Evolutionary conservation across 2,113 vertebrate genomes (phyloP).

Genomic region (Oplegnathus fasciatus): DNA sequence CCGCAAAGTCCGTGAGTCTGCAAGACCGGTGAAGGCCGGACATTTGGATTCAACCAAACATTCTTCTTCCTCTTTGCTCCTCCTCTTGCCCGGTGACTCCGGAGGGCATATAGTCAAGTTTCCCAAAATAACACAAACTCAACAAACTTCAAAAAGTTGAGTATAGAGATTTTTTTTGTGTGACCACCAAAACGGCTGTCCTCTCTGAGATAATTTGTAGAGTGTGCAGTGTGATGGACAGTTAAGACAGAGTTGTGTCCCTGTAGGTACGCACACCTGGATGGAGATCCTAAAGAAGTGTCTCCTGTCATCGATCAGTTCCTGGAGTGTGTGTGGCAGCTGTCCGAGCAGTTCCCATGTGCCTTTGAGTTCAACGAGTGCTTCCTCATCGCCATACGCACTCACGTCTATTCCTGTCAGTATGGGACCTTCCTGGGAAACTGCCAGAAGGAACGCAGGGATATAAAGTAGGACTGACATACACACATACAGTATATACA

Average conservation of each 20-base stretch:
- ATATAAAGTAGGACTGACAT: conserved; percentile 86
- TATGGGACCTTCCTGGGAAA: conserved; percentile 95
- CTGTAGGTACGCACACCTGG: conserved; percentile 92
- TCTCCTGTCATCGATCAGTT: conserved; percentile 98
- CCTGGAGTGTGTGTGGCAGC: conserved; percentile 96
- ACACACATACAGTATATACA: not conserved
- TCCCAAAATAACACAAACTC: no score
- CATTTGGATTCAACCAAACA: no score
- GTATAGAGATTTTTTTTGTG: no score
- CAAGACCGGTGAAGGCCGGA: no score
- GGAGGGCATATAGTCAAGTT: no score
- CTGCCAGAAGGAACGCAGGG: conserved; percentile 91
- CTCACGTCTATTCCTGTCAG: conserved; percentile 94
- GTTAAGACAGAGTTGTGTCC: not conserved
- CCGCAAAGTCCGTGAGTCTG: no score
- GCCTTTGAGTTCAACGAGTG: conserved; percentile 98
- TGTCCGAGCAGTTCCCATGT: conserved; percentile 96
- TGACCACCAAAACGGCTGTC: no score
- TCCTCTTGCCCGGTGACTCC: no score
- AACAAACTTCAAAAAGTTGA: no score
- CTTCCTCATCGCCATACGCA: conserved; percentile 91
- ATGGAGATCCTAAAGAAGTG: conserved; percentile 95
- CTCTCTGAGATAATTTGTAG: no score
- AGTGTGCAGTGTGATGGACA: not conserved
- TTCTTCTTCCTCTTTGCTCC: no score